These are phyloP conservation scores for Elaphurus davidianus DNA, from an alignment of 2,113 vertebrate species.

Conservation along the genomic window DNA sequence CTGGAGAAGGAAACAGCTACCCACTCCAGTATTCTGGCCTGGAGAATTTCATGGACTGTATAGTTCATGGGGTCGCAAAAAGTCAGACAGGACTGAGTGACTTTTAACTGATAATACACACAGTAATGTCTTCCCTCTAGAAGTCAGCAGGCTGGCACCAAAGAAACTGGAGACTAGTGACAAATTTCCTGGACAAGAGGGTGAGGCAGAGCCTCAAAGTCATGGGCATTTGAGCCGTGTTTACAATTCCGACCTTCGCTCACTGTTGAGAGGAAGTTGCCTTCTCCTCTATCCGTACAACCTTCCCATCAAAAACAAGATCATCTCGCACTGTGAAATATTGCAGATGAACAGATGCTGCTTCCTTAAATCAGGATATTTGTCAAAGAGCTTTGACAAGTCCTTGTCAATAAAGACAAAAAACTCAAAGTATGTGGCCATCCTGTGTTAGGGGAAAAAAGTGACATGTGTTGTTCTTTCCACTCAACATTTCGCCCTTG, in stretches of 20 bases:
- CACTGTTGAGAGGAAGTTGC: neutral
- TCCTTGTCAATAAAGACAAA: neutral
- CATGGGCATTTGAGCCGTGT: rapidly evolving
- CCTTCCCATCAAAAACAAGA: neutral
- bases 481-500: rapidly evolving
- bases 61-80: neutral
- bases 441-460: rapidly evolving
- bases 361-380: neutral
- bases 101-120: neutral
- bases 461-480: neutral
- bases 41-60: neutral
- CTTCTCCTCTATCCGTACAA: neutral
- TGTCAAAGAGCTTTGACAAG: constrained; percentile 14
- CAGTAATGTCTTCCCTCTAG: neutral
- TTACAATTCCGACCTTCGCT: neutral
- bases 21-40: neutral
- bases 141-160: neutral
- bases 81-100: neutral
- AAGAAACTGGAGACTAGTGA: neutral
- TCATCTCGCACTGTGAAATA: neutral
- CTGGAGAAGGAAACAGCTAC: neutral
- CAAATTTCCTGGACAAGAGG: rapidly evolving
- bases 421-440: neutral
- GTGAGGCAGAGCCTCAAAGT: rapidly evolving
- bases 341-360: constrained; percentile 10